Evolutionary conservation across 2,888 invertebrate species (phyloP).

Genomic region (Sinotaia quadrata): DNA sequence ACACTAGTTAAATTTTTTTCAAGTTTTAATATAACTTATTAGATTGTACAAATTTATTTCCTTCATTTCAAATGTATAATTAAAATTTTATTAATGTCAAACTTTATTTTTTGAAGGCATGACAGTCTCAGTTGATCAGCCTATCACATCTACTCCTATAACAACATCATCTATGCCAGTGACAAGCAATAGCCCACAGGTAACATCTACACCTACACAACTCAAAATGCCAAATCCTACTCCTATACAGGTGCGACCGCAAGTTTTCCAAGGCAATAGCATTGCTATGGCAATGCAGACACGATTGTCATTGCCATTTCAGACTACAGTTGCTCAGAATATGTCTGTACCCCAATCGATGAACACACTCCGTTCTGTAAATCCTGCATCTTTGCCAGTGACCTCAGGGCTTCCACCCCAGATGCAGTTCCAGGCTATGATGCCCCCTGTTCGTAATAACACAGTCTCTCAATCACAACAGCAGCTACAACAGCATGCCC

Average conservation of each 20-base stretch:
- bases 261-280: conserved; percentile 24
- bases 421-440: conserved; percentile 23
- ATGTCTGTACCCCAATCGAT: conserved; percentile 11
- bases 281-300: conserved; percentile 29
- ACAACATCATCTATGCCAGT: neutral
- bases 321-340: conserved; percentile 17
- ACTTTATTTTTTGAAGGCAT: no score
- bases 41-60: no score
- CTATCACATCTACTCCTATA: neutral
- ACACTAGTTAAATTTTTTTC: no score
- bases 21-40: no score
- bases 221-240: conserved; percentile 41
- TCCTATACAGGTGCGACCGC: conserved; percentile 31
- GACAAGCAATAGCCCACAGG: neutral
- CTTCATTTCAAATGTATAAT: no score
- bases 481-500: neutral
- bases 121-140: no score
- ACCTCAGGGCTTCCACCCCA: conserved; percentile 11
- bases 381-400: conserved; percentile 1
- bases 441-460: conserved; percentile 9
- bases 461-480: conserved; percentile 10
- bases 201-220: conserved; percentile 29
- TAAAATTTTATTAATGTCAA: no score
- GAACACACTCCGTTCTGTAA: conserved; percentile 7
- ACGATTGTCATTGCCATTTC: conserved; percentile 23